Evolutionary conservation across 2,113 vertebrate species (phyloP).

Genomic region (Oceanodroma tethys): DNA sequence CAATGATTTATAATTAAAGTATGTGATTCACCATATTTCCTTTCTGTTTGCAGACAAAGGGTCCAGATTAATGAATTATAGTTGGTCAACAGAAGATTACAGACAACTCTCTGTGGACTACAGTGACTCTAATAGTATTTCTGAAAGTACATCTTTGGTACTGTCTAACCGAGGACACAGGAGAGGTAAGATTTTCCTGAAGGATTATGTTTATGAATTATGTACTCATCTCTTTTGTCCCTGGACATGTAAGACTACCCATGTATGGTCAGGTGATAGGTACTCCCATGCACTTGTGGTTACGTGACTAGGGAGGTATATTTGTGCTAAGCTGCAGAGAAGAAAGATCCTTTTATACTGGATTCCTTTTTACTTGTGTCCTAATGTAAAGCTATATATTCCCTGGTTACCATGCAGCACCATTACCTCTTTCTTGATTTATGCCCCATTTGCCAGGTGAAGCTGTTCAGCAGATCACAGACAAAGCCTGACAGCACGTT

Average conservation of each 20-base stretch:
- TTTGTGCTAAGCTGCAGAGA: neutral
- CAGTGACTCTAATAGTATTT: constrained; percentile 59
- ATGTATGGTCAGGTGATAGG: neutral
- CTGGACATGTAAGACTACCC: neutral
- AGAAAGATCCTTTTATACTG: neutral
- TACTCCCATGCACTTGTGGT: neutral
- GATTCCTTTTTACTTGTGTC: neutral
- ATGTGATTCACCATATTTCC: neutral
- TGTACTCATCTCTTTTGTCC: neutral
- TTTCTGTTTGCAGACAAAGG: constrained; percentile 34
- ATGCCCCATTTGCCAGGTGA: neutral
- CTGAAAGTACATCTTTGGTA: constrained; percentile 47
- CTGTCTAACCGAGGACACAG: constrained; percentile 32
- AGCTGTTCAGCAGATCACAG: neutral
- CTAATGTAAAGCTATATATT: neutral
- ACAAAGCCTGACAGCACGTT: neutral
- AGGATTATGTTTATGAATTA: neutral
- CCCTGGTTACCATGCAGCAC: neutral
- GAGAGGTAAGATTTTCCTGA: constrained; percentile 15
- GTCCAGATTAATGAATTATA: constrained; percentile 53
- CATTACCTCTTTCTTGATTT: neutral
- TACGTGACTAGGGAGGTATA: neutral
- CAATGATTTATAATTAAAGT: neutral
- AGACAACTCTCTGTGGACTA: constrained; percentile 39
- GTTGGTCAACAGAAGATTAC: constrained; percentile 58